phyloP scores from a whole-genome alignment of 2,888 invertebrate genomes.

The Gymnoscelis rufifasciata region DNA sequence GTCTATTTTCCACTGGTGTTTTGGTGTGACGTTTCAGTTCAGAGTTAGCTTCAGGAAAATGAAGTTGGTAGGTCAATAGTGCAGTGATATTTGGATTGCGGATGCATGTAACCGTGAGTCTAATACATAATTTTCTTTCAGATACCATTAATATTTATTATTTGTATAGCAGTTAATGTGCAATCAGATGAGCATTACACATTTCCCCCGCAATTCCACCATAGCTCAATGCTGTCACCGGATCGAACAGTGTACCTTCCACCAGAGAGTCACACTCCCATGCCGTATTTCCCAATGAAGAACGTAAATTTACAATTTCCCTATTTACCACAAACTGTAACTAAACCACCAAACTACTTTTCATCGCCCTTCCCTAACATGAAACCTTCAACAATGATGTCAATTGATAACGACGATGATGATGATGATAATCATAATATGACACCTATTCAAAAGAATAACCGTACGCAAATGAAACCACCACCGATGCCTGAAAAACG shows the following conservation, averaged over 20 bases:
- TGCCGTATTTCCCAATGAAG: slow-evolving; percentile 58
- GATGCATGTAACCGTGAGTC: slow-evolving; percentile 42
- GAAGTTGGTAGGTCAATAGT: slow-evolving; percentile 73
- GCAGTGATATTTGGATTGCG: slow-evolving; percentile 36
- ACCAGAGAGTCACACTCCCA: slow-evolving; percentile 58
- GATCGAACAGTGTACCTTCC: slow-evolving; percentile 63
- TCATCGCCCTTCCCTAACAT: slow-evolving; percentile 54
- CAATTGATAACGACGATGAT: slow-evolving; percentile 46
- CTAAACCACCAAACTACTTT: slow-evolving; percentile 52
- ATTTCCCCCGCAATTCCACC: slow-evolving; percentile 59
- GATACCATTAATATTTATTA: slow-evolving; percentile 52
- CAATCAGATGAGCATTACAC: slow-evolving; percentile 53
- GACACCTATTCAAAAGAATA: slow-evolving; percentile 31
- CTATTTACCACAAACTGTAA: slow-evolving; percentile 56
- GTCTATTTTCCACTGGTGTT: slow-evolving; percentile 63
- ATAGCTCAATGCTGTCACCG: slow-evolving; percentile 46
- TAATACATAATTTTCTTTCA: slow-evolving; percentile 46
- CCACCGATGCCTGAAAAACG: slow-evolving; percentile 37
- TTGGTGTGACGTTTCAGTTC: slow-evolving; percentile 61
- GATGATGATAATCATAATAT: slow-evolving; percentile 39
- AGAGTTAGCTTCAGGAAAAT: slow-evolving; percentile 59
- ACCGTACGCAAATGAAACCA: slow-evolving; percentile 39
- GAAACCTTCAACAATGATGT: slow-evolving; percentile 50
- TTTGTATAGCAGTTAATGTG: slow-evolving; percentile 42
- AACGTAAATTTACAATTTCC: slow-evolving; percentile 55